Evolutionary conservation across 2,113 vertebrate genomes (phyloP).

Genomic region (Rana temporaria): DNA sequence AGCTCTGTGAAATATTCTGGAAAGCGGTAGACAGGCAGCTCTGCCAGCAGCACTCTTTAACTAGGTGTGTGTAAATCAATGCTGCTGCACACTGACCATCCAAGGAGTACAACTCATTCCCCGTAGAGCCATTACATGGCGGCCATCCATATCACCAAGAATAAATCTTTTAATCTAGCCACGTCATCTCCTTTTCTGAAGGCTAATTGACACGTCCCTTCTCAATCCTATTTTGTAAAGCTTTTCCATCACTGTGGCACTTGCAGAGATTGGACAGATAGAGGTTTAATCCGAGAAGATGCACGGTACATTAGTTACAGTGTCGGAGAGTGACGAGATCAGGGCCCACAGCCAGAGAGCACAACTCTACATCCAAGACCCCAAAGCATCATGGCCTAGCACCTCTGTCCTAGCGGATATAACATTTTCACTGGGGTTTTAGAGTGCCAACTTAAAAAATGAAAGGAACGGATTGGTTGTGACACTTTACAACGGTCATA

Average conservation of each 20-base stretch:
- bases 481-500: no score
- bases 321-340: not conserved
- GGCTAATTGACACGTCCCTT: constrained; percentile 9
- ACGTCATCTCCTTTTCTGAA: constrained; percentile 20
- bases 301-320: not conserved
- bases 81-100: not conserved
- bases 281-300: not conserved
- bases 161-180: constrained; percentile 47
- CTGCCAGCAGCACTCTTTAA: not conserved
- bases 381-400: no score
- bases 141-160: not conserved
- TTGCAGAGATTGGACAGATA: constrained; percentile 22
- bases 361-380: not conserved
- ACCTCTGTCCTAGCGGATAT: no score
- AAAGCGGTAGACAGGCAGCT: not conserved
- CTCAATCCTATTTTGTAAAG: constrained; percentile 47
- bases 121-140: not conserved
- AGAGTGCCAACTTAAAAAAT: no score
- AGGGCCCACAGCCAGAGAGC: no score
- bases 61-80: constrained; percentile 6
- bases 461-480: no score
- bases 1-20: not conserved
- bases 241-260: not conserved
- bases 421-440: no score
- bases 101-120: not conserved